Base-by-base conservation (phyloP, 2,888 invertebrate genomes). In the Drosophila incognita region DNA sequence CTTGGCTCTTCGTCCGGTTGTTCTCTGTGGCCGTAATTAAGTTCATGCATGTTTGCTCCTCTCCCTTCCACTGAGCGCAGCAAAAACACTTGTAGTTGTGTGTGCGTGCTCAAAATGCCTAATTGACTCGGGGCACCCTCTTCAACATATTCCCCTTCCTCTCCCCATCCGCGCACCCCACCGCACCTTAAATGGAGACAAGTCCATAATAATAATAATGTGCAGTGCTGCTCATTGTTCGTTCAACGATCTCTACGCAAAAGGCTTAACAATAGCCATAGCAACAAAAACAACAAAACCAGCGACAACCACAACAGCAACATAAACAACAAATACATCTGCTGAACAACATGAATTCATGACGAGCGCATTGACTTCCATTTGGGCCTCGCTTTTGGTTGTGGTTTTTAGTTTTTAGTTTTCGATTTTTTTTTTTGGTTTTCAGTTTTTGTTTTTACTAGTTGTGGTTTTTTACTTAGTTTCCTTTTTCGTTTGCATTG, bases 101-200 rank as follows among this genome's bases (percentile, higher is more conserved):
- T 87, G 86, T 90, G 83, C 86, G 90, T 87, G 86, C 89, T 83
- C 73, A 88, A 86, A 87, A 81, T 90, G 87, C 74, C 77, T 83
- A 90, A 87, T 90, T 87, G 85, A 89, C 82, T 85, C 60, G 79
- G 76, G 63, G 66, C 57, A 56, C 60, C 67, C 42, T 57, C 69
- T 27, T n/a, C 51, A 27, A 13, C 52, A 46, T 31, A 33, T 33
- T 35, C 52, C 31, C 46, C 15, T n/a, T 13, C 38, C 35, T 2
- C 24, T 11, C 13, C 31, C 29, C 52, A 15, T 13, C 36, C 49
- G 21, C 49, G 10, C 36, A 4, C 24, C n/a, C 11, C 52, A 15
- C 46, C 15, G 15, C 46, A 24, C 59, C 38, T 36, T 35, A 61
- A 38, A 66, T 56, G 61, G 69, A 66, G 65, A 49, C 63, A 67